phyloP scores from a whole-genome alignment of 2,888 invertebrate genomes.

The Drosophila maculinotata region DNA sequence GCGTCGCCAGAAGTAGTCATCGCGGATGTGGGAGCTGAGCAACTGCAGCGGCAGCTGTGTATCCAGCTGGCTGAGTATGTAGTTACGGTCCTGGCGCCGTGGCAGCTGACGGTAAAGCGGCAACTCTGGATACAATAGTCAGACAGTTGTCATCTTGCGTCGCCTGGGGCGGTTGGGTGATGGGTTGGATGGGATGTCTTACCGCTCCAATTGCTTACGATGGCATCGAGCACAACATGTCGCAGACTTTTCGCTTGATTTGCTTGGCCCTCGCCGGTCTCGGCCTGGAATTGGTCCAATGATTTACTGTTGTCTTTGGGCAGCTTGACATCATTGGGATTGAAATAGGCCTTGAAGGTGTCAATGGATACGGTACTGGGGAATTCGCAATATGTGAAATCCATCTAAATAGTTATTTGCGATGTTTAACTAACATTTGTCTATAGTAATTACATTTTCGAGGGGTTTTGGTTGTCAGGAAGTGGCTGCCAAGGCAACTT shows the following conservation, averaged over 20 bases:
- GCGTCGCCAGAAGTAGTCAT: slow-evolving; percentile 84
- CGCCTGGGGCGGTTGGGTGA: neutral
- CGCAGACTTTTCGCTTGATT: slow-evolving; percentile 81
- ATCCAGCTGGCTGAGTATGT: slow-evolving; percentile 82
- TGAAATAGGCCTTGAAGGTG: slow-evolving; percentile 83
- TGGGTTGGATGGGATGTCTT: slow-evolving; percentile 33
- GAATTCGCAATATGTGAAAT: slow-evolving; percentile 81
- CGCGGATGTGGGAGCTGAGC: slow-evolving; percentile 81
- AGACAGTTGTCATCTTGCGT: too few relatives aligned
- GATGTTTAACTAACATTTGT: neutral
- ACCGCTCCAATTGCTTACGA: slow-evolving; percentile 84
- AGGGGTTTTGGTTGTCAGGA: neutral
- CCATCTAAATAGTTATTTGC: slow-evolving; percentile 54
- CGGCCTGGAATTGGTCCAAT: slow-evolving; percentile 47
- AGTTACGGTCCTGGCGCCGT: slow-evolving; percentile 82
- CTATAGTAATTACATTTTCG: slow-evolving; percentile 5
- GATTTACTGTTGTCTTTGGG: slow-evolving; percentile 68
- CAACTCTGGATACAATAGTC: slow-evolving; percentile 65
- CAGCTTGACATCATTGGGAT: slow-evolving; percentile 64
- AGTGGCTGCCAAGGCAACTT: slow-evolving; percentile 38
- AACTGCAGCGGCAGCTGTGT: slow-evolving; percentile 82
- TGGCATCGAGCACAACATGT: slow-evolving; percentile 82
- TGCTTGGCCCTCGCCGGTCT: slow-evolving; percentile 61
- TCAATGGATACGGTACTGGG: slow-evolving; percentile 83
- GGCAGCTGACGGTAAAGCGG: slow-evolving; percentile 81